These are phyloP conservation scores for Orchesella cincta DNA, from an alignment of 1,140 invertebrate species.

Conservation along the genomic window DNA sequence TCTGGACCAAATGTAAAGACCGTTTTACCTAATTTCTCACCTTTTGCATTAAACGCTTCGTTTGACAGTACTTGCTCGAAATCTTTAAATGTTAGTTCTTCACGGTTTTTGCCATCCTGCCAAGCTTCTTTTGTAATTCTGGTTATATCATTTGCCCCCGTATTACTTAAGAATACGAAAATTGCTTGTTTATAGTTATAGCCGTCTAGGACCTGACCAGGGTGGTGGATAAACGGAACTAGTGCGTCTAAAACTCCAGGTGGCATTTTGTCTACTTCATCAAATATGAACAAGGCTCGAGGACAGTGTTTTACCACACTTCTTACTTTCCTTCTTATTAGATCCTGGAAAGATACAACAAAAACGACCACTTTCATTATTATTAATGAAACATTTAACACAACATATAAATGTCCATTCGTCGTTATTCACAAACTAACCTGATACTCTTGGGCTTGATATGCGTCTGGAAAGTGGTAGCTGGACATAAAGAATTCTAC, in stretches of 20 bases:
- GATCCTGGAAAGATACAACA: background rate
- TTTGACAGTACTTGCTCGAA: constrained; percentile 38
- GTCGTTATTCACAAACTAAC: background rate
- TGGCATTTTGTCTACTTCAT: constrained; percentile 49
- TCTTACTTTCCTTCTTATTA: constrained; percentile 28
- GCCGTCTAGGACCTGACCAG: constrained; percentile 8
- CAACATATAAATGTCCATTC: background rate
- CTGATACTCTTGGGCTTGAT: background rate
- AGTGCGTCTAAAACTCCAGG: constrained; percentile 42
- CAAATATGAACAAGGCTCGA: constrained; percentile 43
- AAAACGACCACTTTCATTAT: too few species aligned
- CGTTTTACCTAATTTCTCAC: constrained; percentile 10
- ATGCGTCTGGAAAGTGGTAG: constrained; percentile 10
- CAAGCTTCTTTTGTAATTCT: constrained; percentile 31
- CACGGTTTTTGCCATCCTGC: constrained; percentile 42
- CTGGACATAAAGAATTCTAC: constrained; percentile 32
- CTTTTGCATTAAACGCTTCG: constrained; percentile 41
- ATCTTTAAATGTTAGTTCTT: constrained; percentile 44
- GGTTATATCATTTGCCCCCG: constrained; percentile 45
- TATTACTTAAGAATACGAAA: constrained; percentile 49
- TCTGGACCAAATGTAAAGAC: too few species aligned
- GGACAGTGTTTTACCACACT: constrained; percentile 23
- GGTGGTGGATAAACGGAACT: constrained; percentile 41
- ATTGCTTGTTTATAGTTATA: constrained; percentile 31
- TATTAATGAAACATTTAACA: too few species aligned